Evolutionary conservation across 2,797 vertebrate genomes (phyloP).

Genomic region (Macroramphosus scolopax): DNA sequence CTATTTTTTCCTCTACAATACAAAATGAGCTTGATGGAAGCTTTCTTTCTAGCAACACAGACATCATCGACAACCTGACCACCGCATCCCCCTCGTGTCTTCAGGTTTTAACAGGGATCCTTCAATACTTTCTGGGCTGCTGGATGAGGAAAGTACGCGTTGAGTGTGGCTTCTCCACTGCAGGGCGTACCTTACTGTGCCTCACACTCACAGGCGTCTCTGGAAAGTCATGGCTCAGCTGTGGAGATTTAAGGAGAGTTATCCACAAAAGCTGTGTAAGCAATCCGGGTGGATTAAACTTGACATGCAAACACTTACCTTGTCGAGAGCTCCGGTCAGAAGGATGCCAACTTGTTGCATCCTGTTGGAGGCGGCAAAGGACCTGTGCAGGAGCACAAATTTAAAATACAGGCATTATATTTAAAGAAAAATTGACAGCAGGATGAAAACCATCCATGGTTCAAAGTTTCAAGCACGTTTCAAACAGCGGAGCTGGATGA

Average conservation of each 20-base stretch:
- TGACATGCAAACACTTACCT: constrained; percentile 73
- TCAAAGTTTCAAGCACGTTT: too few species aligned
- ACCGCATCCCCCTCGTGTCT: too few species aligned
- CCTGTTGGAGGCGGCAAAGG: constrained; percentile 70
- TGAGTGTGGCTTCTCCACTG: constrained; percentile 81
- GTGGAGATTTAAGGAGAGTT: constrained; percentile 37
- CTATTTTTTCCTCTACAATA: constrained; percentile 9
- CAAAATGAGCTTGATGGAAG: too few species aligned
- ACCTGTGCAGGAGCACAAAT: constrained; percentile 49
- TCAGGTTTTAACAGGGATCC: too few species aligned
- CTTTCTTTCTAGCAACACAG: too few species aligned
- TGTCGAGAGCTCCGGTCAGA: constrained; percentile 82
- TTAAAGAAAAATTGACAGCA: too few species aligned
- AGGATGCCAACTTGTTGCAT: constrained; percentile 80
- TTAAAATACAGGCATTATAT: background rate
- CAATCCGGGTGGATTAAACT: too few species aligned
- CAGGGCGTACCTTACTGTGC: constrained; percentile 84
- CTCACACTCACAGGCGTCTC: constrained; percentile 83
- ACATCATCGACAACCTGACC: too few species aligned
- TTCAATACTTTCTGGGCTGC: constrained; percentile 84
- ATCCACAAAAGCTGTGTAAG: background rate
- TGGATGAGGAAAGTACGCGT: constrained; percentile 85
- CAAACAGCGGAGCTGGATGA: too few species aligned
- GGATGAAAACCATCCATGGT: too few species aligned
- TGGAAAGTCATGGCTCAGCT: constrained; percentile 88